These are phyloP conservation scores for Eurytoma adleriae DNA, from an alignment of 2,888 invertebrate species.

Conservation along the genomic window DNA sequence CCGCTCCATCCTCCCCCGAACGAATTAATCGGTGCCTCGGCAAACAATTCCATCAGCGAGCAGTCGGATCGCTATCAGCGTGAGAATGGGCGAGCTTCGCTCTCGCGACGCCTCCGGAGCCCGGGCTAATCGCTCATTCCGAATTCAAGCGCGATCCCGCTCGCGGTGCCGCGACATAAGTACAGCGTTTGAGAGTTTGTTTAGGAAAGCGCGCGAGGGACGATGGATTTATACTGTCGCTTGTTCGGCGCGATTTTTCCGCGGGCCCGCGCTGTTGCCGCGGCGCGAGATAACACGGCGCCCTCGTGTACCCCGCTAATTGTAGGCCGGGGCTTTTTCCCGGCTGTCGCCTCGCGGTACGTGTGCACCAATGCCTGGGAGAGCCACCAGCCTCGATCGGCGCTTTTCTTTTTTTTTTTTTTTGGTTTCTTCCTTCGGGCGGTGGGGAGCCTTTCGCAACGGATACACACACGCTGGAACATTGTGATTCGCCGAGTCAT, in stretches of 20 bases:
- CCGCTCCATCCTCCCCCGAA: neutral
- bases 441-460: too few relatives aligned
- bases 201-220: conserved; percentile 17
- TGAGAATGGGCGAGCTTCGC: too few relatives aligned
- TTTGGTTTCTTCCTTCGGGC: too few relatives aligned
- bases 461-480: too few relatives aligned
- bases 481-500: too few relatives aligned
- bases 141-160: neutral
- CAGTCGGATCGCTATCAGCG: too few relatives aligned
- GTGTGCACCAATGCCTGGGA: conserved; percentile 2
- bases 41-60: neutral
- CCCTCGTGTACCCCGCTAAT: conserved; percentile 45
- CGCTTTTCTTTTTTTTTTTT: too few relatives aligned
- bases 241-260: conserved; percentile 32
- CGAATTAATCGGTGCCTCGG: too few relatives aligned
- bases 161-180: neutral
- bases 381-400: too few relatives aligned
- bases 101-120: too few relatives aligned
- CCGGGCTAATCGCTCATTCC: neutral
- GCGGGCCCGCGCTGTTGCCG: conserved; percentile 17
- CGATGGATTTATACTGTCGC: conserved; percentile 47
- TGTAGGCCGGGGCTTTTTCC: conserved; percentile 12
- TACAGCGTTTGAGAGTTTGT: conserved; percentile 14
- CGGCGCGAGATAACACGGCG: conserved; percentile 43
- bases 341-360: conserved; percentile 16